Conservation (phyloP, 2,888 invertebrate species). For the Eupithecia abbreviata region DNA sequence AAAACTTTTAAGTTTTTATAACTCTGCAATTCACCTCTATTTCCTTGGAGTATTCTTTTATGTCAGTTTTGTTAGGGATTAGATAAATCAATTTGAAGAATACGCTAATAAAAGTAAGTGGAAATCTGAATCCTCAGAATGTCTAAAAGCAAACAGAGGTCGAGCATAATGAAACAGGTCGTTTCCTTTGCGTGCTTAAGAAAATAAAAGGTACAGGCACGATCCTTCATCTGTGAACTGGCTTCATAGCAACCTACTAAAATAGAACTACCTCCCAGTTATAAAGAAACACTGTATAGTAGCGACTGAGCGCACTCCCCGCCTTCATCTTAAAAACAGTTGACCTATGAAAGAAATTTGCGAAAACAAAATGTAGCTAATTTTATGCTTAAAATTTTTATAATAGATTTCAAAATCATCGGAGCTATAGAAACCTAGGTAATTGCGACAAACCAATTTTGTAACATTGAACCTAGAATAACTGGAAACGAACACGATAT, state of each 20-base stretch:
- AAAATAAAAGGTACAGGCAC: conserved; percentile 60
- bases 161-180: conserved; percentile 58
- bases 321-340: no score
- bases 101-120: conserved; percentile 47
- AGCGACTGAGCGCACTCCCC: no score
- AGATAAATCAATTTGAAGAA: conserved; percentile 36
- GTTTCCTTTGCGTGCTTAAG: conserved; percentile 65
- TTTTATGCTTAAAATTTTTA: no score
- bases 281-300: no score
- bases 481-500: no score
- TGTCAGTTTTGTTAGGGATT: conserved; percentile 16
- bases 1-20: conserved; percentile 44
- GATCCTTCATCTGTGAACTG: neutral
- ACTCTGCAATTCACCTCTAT: conserved; percentile 21
- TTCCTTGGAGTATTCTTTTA: conserved; percentile 14
- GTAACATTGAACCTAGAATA: no score
- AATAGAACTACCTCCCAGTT: neutral
- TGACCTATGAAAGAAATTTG: no score
- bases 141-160: conserved; percentile 46
- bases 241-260: neutral
- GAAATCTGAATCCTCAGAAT: conserved; percentile 46
- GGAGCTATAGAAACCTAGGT: no score
- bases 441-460: no score
- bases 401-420: no score
- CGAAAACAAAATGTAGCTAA: no score